Percentiles rank a stretch among this genome's conserved stretches.
Conservation (phyloP, 2,888 invertebrate species). For the Tyria jacobaeae region DNA sequence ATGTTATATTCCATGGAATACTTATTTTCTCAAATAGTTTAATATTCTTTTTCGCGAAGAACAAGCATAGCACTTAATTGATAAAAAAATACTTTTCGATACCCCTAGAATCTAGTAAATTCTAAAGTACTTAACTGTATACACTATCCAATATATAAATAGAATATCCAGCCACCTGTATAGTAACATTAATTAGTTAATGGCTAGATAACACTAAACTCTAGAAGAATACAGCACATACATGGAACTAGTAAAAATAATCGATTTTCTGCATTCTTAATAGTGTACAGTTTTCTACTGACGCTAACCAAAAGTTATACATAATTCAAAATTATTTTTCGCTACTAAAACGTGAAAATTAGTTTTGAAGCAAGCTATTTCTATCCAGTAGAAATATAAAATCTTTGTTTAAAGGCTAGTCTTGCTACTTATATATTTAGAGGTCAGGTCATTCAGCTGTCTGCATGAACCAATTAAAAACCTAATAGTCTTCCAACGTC, state of each 20-base stretch:
- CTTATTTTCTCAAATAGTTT: too few relatives aligned
- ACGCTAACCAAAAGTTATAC: background rate
- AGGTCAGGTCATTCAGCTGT: conserved; percentile 7
- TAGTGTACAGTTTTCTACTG: background rate
- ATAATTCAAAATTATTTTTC: background rate
- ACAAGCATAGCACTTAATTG: too few relatives aligned
- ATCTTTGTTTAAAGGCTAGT: conserved; percentile 13
- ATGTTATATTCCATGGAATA: too few relatives aligned
- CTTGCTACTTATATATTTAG: conserved; percentile 4
- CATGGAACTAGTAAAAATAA: background rate
- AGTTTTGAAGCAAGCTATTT: background rate
- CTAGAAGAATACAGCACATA: too few relatives aligned
- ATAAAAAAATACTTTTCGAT: too few relatives aligned
- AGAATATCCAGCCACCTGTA: too few relatives aligned
- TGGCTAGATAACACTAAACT: too few relatives aligned
- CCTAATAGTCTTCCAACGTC: conserved; percentile 32
- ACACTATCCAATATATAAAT: too few relatives aligned
- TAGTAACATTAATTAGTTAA: too few relatives aligned
- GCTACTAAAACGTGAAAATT: background rate
- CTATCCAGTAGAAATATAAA: conserved; percentile 18
- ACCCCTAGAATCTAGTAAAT: too few relatives aligned
- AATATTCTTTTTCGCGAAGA: too few relatives aligned
- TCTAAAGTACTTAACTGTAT: too few relatives aligned
- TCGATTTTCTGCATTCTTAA: background rate
- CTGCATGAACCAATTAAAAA: conserved; percentile 37